phyloP scores from a whole-genome alignment of 1,140 invertebrate species.

The Drosophila kurseongensis region DNA sequence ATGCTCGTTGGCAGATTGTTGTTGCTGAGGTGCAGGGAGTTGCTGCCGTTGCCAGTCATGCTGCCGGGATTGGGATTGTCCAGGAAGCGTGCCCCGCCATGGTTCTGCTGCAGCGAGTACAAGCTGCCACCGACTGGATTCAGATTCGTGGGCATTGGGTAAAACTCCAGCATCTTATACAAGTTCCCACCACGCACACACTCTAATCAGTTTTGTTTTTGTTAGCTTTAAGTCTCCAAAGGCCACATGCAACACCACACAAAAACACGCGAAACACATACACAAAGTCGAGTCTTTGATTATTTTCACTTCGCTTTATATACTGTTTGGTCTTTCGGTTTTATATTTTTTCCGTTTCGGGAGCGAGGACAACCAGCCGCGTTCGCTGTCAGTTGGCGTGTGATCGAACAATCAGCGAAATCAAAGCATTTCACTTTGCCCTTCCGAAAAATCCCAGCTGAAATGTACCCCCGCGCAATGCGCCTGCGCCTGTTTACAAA shows the following conservation, averaged over 20 bases:
- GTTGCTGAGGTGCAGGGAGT: constrained; percentile 34
- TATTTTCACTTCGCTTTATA: constrained; percentile 1
- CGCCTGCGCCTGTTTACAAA: constrained; percentile 81
- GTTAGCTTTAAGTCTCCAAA: constrained; percentile 2
- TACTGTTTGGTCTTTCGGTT: not conserved
- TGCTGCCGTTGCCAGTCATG: constrained; percentile 35
- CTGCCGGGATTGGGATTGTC: constrained; percentile 67
- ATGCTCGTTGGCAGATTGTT: constrained; percentile 57
- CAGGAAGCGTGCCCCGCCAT: constrained; percentile 78
- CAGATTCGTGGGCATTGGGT: constrained; percentile 84
- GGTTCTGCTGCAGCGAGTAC: constrained; percentile 80
- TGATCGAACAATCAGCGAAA: constrained; percentile 81
- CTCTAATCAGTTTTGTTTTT: not conserved
- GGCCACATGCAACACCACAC: constrained; percentile 1
- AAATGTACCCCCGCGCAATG: constrained; percentile 70
- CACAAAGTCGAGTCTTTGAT: constrained; percentile 15
- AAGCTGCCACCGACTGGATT: constrained; percentile 79
- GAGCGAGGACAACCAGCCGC: constrained; percentile 77
- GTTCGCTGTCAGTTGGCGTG: constrained; percentile 83
- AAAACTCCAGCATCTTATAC: constrained; percentile 82
- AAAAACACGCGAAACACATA: constrained; percentile 23
- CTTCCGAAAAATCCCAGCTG: constrained; percentile 62
- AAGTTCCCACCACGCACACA: constrained; percentile 12
- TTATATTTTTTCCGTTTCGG: constrained; percentile 10
- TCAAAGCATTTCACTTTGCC: constrained; percentile 84